phyloP scores from a whole-genome alignment of 2,113 vertebrate genomes.

The Ptyas mucosa region DNA sequence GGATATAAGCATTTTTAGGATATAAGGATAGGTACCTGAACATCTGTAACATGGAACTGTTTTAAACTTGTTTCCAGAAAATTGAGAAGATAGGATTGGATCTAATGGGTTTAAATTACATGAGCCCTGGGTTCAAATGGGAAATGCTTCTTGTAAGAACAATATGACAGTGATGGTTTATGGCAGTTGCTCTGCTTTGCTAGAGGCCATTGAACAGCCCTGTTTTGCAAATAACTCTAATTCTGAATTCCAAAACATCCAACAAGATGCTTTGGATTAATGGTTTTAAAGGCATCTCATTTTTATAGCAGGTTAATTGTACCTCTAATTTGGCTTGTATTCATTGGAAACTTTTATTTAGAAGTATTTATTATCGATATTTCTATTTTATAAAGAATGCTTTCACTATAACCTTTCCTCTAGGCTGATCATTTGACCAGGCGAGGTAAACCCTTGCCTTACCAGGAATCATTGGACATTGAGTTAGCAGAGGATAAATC shows the following conservation, averaged over 20 bases:
- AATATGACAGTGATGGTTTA: background rate
- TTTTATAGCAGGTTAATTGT: background rate
- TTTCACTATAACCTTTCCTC: slow-evolving; percentile 14
- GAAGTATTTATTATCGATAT: background rate
- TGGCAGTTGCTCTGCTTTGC: background rate
- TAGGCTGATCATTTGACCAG: slow-evolving; percentile 89
- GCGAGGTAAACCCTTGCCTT: slow-evolving; percentile 78
- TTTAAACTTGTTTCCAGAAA: background rate
- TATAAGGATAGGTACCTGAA: background rate
- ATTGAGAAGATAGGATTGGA: background rate
- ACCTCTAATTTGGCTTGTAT: background rate
- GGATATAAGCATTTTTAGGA: background rate
- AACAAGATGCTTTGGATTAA: background rate
- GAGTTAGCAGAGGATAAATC: slow-evolving; percentile 82
- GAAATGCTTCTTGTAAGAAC: background rate
- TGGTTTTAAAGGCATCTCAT: background rate
- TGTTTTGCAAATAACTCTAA: background rate
- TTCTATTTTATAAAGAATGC: background rate
- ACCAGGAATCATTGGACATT: slow-evolving; percentile 81
- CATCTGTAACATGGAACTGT: background rate
- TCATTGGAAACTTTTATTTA: background rate
- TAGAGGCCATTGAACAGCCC: background rate
- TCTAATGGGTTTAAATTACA: background rate
- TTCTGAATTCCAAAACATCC: background rate
- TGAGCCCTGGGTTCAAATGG: background rate